phyloP scores from a whole-genome alignment of 2,888 invertebrate genomes.

The Ormyrus nitidulus region DNA sequence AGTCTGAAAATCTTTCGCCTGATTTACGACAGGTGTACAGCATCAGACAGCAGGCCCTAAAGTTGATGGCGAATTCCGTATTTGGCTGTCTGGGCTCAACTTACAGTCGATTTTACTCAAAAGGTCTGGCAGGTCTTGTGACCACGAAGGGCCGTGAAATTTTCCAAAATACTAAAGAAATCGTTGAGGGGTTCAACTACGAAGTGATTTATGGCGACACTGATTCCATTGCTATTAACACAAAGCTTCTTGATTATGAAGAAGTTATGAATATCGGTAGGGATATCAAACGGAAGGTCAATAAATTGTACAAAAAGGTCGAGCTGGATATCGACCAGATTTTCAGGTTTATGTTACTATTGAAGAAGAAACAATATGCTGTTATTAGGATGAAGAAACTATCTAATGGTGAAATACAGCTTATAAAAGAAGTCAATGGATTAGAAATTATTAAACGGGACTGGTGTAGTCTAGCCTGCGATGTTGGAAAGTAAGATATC shows the following conservation, averaged over 20 bases:
- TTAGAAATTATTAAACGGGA: constrained; percentile 97
- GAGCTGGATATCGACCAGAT: constrained; percentile 99
- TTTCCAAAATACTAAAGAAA: constrained; percentile 91
- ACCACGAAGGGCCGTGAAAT: constrained; percentile 95
- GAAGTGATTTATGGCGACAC: constrained; percentile 98
- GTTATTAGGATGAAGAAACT: constrained; percentile 86
- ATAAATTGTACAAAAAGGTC: constrained; percentile 93
- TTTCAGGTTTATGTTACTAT: constrained; percentile 92
- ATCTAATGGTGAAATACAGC: constrained; percentile 81
- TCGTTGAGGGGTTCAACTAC: constrained; percentile 92
- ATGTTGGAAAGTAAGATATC: constrained; percentile 84
- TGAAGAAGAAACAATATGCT: constrained; percentile 99
- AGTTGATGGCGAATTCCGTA: constrained; percentile 99
- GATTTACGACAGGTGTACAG: constrained; percentile 94
- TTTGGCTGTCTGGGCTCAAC: constrained; percentile 98
- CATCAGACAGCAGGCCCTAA: constrained; percentile 96
- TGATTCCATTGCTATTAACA: constrained; percentile 99
- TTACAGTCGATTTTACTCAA: constrained; percentile 96
- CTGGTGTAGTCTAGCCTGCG: constrained; percentile 96
- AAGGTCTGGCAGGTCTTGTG: constrained; percentile 96
- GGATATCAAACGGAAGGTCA: constrained; percentile 93
- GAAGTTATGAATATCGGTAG: constrained; percentile 81
- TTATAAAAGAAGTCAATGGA: constrained; percentile 93
- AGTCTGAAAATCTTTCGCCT: constrained; percentile 82
- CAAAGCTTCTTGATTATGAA: constrained; percentile 91